phyloP scores from a whole-genome alignment of 2,113 vertebrate species.

The Protobothrops flavoviridis region DNA sequence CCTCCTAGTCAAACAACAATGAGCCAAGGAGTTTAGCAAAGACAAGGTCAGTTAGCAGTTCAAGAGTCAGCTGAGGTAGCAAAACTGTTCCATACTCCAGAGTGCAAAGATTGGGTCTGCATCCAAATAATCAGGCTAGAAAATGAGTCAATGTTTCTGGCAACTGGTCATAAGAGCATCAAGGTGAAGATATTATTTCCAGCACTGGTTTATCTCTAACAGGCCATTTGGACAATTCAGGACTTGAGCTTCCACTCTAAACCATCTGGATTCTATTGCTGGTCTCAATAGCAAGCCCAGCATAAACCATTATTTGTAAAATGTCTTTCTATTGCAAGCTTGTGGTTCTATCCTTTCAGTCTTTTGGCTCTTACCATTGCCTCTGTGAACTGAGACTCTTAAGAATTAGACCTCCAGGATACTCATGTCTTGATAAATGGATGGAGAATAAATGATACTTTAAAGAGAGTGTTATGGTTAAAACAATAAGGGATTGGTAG shows the following conservation, averaged over 20 bases:
- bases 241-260: background rate
- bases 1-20: background rate
- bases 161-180: background rate
- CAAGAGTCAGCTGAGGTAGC: background rate
- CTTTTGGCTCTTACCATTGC: background rate
- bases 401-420: background rate
- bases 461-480: background rate
- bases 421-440: background rate
- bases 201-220: background rate
- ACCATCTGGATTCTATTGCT: background rate
- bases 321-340: background rate
- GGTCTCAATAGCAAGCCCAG: background rate
- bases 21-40: background rate
- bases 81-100: background rate
- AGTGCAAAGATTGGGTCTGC: background rate
- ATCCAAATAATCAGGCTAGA: background rate
- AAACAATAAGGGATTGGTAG: background rate
- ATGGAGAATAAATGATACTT: background rate
- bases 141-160: background rate
- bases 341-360: background rate
- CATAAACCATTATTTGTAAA: background rate
- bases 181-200: background rate
- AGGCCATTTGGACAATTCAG: background rate
- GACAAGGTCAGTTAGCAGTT: background rate
- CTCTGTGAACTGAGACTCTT: background rate